Percentiles rank a stretch among this genome's conserved stretches.
Conservation (phyloP, 2,797 vertebrate genomes). For the Chaunax sp. region DNA sequence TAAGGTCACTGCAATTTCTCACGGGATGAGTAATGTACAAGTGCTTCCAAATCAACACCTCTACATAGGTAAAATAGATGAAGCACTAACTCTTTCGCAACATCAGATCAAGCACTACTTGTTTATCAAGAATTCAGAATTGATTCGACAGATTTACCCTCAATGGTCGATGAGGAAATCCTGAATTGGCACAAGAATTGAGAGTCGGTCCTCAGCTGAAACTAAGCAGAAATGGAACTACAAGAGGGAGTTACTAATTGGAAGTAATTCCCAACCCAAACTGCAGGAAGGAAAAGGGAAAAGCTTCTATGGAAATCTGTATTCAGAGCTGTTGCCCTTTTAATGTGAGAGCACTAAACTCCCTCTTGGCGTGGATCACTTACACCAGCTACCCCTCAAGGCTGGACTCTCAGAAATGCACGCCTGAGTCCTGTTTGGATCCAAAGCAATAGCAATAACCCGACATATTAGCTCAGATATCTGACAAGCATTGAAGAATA, state of each 20-base stretch:
- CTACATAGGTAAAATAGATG: constrained; percentile 29
- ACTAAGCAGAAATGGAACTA: constrained; percentile 15
- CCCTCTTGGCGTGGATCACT: constrained; percentile 8
- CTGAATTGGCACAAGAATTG: constrained; percentile 12
- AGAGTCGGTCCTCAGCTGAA: constrained; percentile 12
- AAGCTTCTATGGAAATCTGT: constrained; percentile 28
- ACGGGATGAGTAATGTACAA: constrained; percentile 51
- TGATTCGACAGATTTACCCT: constrained; percentile 10
- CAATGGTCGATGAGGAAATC: constrained; percentile 20
- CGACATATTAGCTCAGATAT: constrained; percentile 28
- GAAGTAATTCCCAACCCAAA: constrained; percentile 14
- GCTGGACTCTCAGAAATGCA: neutral
- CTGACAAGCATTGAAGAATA: constrained; percentile 7
- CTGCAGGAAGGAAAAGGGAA: constrained; percentile 16
- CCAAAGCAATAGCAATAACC: constrained; percentile 26
- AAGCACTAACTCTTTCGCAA: constrained; percentile 6
- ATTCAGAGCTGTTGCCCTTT: constrained; percentile 25
- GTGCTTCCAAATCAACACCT: constrained; percentile 32
- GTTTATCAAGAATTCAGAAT: constrained; percentile 17
- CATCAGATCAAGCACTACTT: constrained; percentile 34
- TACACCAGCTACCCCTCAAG: constrained; percentile 13
- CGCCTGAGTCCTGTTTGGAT: constrained; percentile 1
- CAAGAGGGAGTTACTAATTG: constrained; percentile 29
- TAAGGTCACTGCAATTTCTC: constrained; percentile 47
- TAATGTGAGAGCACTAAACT: constrained; percentile 20